Evolutionary conservation across 1,140 invertebrate genomes (phyloP), one percentile per base, ranked within the genome.

Genomic region (Ephestia elutella): DNA sequence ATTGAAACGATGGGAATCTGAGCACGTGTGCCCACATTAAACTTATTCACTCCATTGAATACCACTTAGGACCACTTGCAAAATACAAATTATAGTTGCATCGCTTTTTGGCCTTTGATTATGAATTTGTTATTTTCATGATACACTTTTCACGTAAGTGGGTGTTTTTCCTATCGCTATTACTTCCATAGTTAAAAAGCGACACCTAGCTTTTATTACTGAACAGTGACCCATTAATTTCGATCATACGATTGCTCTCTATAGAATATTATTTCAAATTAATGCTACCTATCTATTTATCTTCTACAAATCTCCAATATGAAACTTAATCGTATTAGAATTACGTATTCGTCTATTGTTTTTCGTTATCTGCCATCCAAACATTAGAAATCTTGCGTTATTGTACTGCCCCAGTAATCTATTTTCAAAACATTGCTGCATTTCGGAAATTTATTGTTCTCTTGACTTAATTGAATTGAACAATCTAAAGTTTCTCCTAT

Each of bases 1-100:
- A 78, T 71, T 82, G 72, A 74, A 65, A 76, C 58, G 67, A 73
- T 81, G 78, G 68, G 78, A 80, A 78, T 70, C 58, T 64, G 60
- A 48, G 68, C 78, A 80, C 71, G 74, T 80, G 80, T 57, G 57
- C 63, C 62, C 66, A 61, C 68, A 76, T 82, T 70, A 80, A 77
- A 80, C 59, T n/a, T n/a, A 80, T 80, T 77, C 61, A 80, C 65
- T 61, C 62, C 63, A 68, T 60, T 58, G 61, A 69, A 56, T 69
- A 50, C 63, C 61, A 66, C 65, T 72, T 69, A 62, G 60, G 49
- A 63, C 56, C 58, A 59, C 56, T 74, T 63, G 75, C 65, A 73
- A 80, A 75, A 77, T 66, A 73, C 8, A 80, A 76, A 79, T 78
- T 78, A 75, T 61, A 68, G 56, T 49, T 58, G 25, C 60, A 63